Evolutionary conservation across 2,797 vertebrate species (phyloP).

Genomic region (Pantherophis alleghaniensis): DNA sequence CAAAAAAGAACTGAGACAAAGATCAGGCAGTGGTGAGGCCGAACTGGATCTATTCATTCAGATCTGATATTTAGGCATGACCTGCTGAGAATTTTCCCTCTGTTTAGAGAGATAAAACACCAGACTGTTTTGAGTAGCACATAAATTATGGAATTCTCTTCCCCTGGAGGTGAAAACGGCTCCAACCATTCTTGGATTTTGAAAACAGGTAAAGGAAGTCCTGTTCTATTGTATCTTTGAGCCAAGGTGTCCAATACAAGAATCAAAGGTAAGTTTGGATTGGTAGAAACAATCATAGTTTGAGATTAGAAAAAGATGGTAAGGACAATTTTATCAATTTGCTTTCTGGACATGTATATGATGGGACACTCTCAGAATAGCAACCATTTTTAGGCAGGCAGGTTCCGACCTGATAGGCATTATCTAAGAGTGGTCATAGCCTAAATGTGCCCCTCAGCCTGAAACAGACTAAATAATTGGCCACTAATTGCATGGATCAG

Average conservation of each 20-base stretch:
- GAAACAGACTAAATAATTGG: not conserved
- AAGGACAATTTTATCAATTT: not conserved
- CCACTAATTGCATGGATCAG: not conserved
- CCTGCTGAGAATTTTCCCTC: not conserved
- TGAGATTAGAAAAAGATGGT: not conserved
- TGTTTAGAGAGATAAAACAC: not conserved
- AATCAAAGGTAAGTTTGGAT: not conserved
- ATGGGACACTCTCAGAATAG: not conserved
- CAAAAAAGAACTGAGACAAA: not conserved
- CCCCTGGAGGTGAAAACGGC: not conserved
- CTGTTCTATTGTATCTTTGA: not conserved
- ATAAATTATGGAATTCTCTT: not conserved
- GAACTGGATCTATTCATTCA: not conserved
- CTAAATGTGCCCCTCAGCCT: not conserved
- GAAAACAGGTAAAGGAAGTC: not conserved
- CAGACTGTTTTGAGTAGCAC: not conserved
- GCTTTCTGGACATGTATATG: not conserved
- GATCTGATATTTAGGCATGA: not conserved
- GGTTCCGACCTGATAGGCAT: not conserved
- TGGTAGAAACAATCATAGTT: not conserved
- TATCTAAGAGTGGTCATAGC: not conserved
- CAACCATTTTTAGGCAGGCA: not conserved
- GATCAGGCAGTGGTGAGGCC: not conserved
- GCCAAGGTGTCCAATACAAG: not conserved
- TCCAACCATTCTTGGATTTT: not conserved